A percentile compares a stretch with the other conserved stretches of the same genome.
Evolutionary conservation across 2,888 invertebrate species (phyloP).

Genomic region (Drosophila kokeensis): DNA sequence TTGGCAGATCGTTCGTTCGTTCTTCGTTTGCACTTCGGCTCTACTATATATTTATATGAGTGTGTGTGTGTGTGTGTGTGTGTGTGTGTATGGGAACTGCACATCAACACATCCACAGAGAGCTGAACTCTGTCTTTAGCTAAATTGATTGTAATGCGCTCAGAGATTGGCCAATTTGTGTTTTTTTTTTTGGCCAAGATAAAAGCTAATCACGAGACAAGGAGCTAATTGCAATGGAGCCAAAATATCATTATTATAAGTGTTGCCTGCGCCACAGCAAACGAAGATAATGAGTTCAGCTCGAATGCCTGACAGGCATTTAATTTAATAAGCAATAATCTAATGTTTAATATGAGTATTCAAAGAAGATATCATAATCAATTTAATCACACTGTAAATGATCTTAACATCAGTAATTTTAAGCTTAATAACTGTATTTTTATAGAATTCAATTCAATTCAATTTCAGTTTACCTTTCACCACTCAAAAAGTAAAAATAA

Average conservation of each 20-base stretch:
- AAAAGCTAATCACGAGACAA: constrained; percentile 26
- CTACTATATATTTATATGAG: not conserved
- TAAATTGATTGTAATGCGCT: constrained; percentile 24
- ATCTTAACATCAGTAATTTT: not conserved
- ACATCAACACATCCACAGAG: not conserved
- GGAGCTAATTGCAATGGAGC: constrained; percentile 42
- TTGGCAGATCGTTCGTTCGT: constrained; percentile 56
- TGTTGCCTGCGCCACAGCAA: not conserved
- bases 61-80: not conserved
- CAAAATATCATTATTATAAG: constrained; percentile 3
- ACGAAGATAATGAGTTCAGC: not conserved
- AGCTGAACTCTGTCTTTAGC: constrained; percentile 20
- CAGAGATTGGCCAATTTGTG: constrained; percentile 50
- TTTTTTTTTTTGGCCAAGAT: constrained; percentile 15
- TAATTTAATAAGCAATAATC: not conserved
- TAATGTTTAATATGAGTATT: not conserved
- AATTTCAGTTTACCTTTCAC: not conserved
- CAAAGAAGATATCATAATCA: not conserved
- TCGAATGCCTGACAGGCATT: not conserved
- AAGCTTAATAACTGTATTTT: not conserved
- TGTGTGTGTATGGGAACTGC: constrained; percentile 23
- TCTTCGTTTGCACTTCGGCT: constrained; percentile 27
- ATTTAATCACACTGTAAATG: not conserved
- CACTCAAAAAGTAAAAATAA: not conserved
- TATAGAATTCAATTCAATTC: not conserved